Evolutionary conservation across 2,113 vertebrate genomes (phyloP).

Genomic region (Macquaria australasica): DNA sequence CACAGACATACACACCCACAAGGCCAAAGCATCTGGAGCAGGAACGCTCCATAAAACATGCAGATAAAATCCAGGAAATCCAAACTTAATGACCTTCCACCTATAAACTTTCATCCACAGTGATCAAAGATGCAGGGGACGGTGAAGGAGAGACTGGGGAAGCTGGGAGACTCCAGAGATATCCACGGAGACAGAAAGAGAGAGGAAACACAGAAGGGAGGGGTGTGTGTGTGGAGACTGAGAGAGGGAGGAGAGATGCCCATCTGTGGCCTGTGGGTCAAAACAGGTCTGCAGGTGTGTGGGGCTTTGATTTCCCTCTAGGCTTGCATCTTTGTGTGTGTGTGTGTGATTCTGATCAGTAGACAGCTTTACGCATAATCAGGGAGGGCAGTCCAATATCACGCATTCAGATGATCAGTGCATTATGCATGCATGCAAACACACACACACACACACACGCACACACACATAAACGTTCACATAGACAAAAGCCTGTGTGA

Average conservation of each 20-base stretch:
- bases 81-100: constrained; percentile 40
- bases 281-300: constrained; percentile 78
- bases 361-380: constrained; percentile 77
- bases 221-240: background rate
- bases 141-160: constrained; percentile 25
- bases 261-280: constrained; percentile 78
- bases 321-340: constrained; percentile 60
- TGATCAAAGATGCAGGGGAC: constrained; percentile 62
- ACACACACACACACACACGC: constrained; percentile 24
- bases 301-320: constrained; percentile 79
- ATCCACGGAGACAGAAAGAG: constrained; percentile 15
- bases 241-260: constrained; percentile 60
- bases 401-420: constrained; percentile 64
- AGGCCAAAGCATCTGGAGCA: constrained; percentile 13
- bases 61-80: constrained; percentile 10
- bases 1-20: background rate
- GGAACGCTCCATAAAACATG: constrained; percentile 36
- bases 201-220: constrained; percentile 23
- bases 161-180: background rate
- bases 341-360: constrained; percentile 71
- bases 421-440: constrained; percentile 66
- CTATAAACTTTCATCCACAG: constrained; percentile 43
- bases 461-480: constrained; percentile 1
- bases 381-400: constrained; percentile 68
- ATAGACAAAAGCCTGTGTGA: constrained; percentile 21